Percentiles rank a stretch among this genome's conserved stretches.
These are phyloP conservation scores for Phenganax marumi DNA, from an alignment of 92 coral and sea anemone genomes.

Conservation along the genomic window DNA sequence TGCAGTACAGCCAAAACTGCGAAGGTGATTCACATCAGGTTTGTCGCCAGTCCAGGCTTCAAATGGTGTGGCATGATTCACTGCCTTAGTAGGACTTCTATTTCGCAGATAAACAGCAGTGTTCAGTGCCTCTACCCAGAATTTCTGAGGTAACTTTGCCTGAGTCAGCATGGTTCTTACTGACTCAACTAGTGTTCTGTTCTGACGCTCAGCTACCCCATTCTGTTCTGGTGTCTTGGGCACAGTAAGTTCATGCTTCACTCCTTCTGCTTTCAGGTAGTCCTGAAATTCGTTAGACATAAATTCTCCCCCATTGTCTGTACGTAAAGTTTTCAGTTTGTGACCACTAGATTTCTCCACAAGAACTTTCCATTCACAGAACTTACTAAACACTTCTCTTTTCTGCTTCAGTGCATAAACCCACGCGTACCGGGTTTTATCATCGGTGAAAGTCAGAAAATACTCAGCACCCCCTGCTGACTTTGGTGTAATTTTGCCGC, in stretches of 20 bases:
- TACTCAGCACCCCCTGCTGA: conserved; percentile 59
- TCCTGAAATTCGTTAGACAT: conserved; percentile 55
- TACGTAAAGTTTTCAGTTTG: conserved; percentile 49
- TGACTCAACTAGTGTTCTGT: conserved; percentile 63
- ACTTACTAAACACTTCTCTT: conserved; percentile 52
- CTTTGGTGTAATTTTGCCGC: conserved; percentile 59
- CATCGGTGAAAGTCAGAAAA: conserved; percentile 67
- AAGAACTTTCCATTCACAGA: conserved; percentile 55
- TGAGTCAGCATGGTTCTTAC: conserved; percentile 56
- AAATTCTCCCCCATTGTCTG: conserved; percentile 67
- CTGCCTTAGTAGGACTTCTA: conserved; percentile 51
- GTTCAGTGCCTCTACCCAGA: conserved; percentile 62
- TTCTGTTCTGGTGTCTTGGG: conserved; percentile 60
- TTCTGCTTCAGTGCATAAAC: conserved; percentile 60
- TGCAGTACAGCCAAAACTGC: conserved; percentile 61
- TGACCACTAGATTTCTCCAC: conserved; percentile 65
- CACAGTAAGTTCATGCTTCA: conserved; percentile 52
- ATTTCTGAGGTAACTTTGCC: conserved; percentile 58
- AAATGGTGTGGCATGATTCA: conserved; percentile 23
- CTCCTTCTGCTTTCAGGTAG: conserved; percentile 56
- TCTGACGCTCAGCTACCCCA: conserved; percentile 63
- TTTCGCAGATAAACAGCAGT: conserved; percentile 58
- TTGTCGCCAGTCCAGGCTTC: conserved; percentile 63
- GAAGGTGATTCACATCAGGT: conserved; percentile 53
- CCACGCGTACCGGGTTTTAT: conserved; percentile 58